Evolutionary conservation across 2,113 vertebrate species (phyloP), one percentile per base, ranked within the genome.

Genomic region (Rhizomys pruinosus): DNA sequence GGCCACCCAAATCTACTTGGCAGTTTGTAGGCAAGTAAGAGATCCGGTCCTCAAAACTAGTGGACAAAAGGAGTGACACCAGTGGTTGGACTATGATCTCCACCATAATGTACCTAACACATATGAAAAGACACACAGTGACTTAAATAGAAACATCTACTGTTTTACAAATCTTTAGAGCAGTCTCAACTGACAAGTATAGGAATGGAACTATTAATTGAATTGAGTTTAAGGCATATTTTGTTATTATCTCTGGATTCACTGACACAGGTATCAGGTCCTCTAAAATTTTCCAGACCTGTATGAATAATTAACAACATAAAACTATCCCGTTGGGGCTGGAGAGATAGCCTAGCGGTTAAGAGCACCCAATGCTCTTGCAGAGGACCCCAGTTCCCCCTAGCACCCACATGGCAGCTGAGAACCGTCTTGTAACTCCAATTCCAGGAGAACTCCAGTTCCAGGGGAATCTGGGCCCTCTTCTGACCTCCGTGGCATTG

Each of bases 251-350:
- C 57, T 89, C 69, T 80, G 29, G 23, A 92, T 29, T 86, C 52
- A 86, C 4, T 8, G 6, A 94, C 37, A 34, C 63, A 66, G 42
- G 3, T 64, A 39, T 85, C 25, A 94, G 32, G 86, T 85, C 82
- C 34, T 59, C 85, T 34, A 89, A 78, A 84, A 84, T 76, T 91
- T 93, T 79, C 77, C 25, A 52, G 47, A 87, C 6, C 8, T 87
- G 63, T 73, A 71, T 84, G 34, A 91, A 78, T 73, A 86, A 90
- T 90, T 72, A 94, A 93, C 23, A 87, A 77, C 59, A 32, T 32
- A 94, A 20, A 68, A 91, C 47, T 73, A 86, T 44, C 78, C 89
- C 87, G 15, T 32, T n/a, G n/a, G n/a, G n/a, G n/a, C n/a, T n/a
- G n/a, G n/a, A n/a, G n/a, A n/a, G n/a, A n/a, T n/a, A n/a, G n/a